Evolutionary conservation across 1,140 invertebrate species (phyloP).

Genomic region (Vollenhovia emeryi): DNA sequence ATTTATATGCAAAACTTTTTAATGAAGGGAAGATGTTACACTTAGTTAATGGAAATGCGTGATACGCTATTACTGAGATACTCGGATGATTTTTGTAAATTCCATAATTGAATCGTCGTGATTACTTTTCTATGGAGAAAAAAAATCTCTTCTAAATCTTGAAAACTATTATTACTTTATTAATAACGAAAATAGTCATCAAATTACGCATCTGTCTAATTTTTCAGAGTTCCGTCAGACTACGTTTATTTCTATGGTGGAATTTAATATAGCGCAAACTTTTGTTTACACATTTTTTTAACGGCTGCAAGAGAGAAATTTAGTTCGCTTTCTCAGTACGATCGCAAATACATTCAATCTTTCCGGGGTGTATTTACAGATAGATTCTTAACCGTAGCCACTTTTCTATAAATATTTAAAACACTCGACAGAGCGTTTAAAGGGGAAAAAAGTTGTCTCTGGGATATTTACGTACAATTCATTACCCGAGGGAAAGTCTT

Average conservation of each 20-base stretch:
- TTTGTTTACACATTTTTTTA: background rate
- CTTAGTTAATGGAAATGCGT: background rate
- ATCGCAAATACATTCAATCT: background rate
- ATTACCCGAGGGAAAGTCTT: constrained; percentile 29
- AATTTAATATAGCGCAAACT: background rate
- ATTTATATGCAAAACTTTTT: background rate
- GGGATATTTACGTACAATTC: constrained; percentile 42
- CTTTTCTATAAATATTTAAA: constrained; percentile 64
- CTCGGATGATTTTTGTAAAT: background rate
- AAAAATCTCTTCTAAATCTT: background rate
- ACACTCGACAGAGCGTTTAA: background rate
- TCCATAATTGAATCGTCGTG: background rate
- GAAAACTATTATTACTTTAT: background rate
- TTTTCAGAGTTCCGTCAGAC: background rate
- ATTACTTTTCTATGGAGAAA: background rate
- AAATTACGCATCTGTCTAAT: background rate
- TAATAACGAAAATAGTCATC: background rate
- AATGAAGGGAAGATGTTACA: background rate
- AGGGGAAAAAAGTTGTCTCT: constrained; percentile 13
- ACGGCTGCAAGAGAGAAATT: background rate
- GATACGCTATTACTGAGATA: background rate
- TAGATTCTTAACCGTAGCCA: constrained; percentile 16
- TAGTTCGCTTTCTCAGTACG: background rate
- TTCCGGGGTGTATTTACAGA: background rate
- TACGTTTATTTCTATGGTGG: background rate